Evolutionary conservation across 2,888 invertebrate species (phyloP).

Genomic region (Hetaerina titia): DNA sequence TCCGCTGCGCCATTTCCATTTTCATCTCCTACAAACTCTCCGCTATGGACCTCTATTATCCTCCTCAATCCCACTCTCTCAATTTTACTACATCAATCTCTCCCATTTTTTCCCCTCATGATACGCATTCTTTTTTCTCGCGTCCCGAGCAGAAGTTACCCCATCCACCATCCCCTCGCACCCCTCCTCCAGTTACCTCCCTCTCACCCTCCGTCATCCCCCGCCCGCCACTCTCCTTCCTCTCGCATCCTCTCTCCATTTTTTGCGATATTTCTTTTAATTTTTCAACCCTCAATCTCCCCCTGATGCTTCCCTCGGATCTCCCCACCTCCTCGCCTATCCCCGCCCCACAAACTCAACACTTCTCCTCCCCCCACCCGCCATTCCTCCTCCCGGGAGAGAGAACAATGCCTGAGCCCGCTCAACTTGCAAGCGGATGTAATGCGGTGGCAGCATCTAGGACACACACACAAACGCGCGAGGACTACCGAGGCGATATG

Average conservation of each 20-base stretch:
- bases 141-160: neutral
- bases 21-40: constrained; percentile 2
- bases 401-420: neutral
- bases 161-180: neutral
- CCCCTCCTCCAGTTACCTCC: neutral
- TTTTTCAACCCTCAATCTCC: constrained; percentile 21
- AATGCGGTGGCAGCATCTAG: constrained; percentile 31
- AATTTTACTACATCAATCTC: constrained; percentile 39
- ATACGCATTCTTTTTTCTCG: neutral
- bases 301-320: neutral
- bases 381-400: neutral
- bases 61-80: constrained; percentile 20
- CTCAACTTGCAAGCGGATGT: neutral
- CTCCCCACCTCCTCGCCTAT: neutral
- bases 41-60: neutral
- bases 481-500: neutral
- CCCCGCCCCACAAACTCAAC: neutral
- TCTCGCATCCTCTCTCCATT: neutral
- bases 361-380: neutral
- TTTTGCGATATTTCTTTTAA: constrained; percentile 25
- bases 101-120: neutral
- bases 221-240: neutral
- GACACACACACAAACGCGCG: neutral
- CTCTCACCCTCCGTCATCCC: neutral
- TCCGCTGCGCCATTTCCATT: neutral